Conservation (phyloP, 2,797 vertebrate genomes). For the Valencia hispanica region DNA sequence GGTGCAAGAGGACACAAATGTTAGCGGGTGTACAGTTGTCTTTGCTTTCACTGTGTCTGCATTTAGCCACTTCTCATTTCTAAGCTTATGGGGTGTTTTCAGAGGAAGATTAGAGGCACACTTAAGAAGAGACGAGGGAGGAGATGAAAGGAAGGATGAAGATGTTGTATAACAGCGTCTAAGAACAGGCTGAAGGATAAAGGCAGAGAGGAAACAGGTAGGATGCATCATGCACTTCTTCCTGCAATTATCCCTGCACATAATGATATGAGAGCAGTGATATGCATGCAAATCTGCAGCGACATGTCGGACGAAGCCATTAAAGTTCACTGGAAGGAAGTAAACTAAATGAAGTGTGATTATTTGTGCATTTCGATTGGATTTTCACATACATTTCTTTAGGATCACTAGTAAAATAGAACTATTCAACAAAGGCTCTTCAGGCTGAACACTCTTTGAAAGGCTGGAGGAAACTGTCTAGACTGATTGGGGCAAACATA, state of each 20-base stretch:
- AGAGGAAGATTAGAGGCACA: neutral
- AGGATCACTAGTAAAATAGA: neutral
- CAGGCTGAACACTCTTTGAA: neutral
- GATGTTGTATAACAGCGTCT: constrained; percentile 4
- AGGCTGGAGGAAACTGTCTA: neutral
- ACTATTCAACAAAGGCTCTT: neutral
- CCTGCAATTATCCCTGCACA: neutral
- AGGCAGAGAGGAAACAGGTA: neutral
- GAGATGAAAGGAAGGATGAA: constrained; percentile 11
- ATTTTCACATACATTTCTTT: neutral
- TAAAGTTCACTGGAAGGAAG: neutral
- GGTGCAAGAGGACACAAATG: neutral
- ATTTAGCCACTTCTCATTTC: neutral
- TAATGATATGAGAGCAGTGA: neutral
- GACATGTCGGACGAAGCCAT: neutral
- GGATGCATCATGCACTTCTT: neutral
- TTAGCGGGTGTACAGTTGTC: neutral
- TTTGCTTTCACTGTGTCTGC: constrained; percentile 25
- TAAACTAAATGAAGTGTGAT: neutral
- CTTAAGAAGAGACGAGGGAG: constrained; percentile 3
- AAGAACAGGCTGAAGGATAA: constrained; percentile 1
- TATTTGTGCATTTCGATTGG: neutral
- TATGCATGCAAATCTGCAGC: neutral
- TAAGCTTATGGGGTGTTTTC: neutral
- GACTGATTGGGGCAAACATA: neutral